A percentile compares a stretch with the other conserved stretches of the same genome.
These are phyloP conservation scores for Lasioglossum lativentre DNA, from an alignment of 2,888 invertebrate genomes.

Conservation along the genomic window DNA sequence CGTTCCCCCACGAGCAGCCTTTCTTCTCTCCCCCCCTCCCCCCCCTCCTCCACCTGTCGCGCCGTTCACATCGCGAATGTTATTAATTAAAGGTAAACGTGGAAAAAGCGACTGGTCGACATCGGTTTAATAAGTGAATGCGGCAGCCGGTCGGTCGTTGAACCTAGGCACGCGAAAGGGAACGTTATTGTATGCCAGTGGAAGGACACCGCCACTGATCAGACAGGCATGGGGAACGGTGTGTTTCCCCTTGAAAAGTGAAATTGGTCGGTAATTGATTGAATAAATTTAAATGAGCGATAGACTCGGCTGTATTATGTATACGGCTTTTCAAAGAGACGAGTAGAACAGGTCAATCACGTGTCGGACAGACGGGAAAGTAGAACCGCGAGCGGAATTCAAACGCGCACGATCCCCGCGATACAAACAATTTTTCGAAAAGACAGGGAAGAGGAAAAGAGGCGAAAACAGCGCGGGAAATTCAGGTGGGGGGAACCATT, in stretches of 20 bases:
- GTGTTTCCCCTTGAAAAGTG: neutral
- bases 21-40: too few relatives aligned
- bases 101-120: neutral
- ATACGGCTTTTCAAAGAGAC: neutral
- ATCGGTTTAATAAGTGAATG: neutral
- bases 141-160: neutral
- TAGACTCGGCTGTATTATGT: neutral
- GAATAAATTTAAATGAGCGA: neutral
- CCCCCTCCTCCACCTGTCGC: neutral
- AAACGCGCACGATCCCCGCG: neutral
- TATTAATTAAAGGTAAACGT: constrained; percentile 6
- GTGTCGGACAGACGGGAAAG: neutral
- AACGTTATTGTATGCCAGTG: neutral
- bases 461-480: neutral
- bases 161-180: neutral
- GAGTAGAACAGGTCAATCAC: neutral
- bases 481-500: neutral
- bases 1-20: neutral
- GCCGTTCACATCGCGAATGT: neutral
- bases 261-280: neutral
- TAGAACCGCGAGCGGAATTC: neutral
- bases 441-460: neutral
- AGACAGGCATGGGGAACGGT: neutral
- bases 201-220: neutral
- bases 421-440: neutral